phyloP scores from a whole-genome alignment of 2,888 invertebrate species.

The Pollenia amentaria region DNA sequence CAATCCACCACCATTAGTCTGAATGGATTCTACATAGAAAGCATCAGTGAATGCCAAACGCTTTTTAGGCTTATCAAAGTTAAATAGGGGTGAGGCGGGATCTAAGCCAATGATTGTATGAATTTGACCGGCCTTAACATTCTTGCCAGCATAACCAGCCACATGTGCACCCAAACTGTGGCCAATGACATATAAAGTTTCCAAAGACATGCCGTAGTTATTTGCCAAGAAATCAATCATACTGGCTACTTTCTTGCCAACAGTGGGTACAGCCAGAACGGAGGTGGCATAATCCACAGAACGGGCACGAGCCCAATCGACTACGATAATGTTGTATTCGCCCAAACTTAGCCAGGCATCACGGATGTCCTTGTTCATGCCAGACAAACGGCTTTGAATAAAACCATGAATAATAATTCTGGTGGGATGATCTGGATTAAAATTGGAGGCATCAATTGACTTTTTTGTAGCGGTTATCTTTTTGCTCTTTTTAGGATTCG shows the following conservation, averaged over 20 bases:
- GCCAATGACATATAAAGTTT: slow-evolving; percentile 86
- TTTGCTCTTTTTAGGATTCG: slow-evolving; percentile 77
- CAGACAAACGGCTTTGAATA: slow-evolving; percentile 77
- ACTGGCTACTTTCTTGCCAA: slow-evolving; percentile 79
- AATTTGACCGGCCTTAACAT: slow-evolving; percentile 86
- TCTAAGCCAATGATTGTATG: slow-evolving; percentile 86
- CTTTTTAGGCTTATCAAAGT: slow-evolving; percentile 76
- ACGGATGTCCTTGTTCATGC: slow-evolving; percentile 79
- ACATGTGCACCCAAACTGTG: slow-evolving; percentile 87
- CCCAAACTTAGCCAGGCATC: slow-evolving; percentile 86
- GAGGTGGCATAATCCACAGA: slow-evolving; percentile 86
- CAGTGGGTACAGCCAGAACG: slow-evolving; percentile 82
- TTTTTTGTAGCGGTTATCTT: slow-evolving; percentile 75
- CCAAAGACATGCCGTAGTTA: slow-evolving; percentile 84
- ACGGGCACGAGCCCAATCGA: slow-evolving; percentile 87
- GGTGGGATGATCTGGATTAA: slow-evolving; percentile 75
- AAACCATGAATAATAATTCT: slow-evolving; percentile 85
- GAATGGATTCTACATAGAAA: slow-evolving; percentile 82
- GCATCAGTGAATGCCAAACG: slow-evolving; percentile 80
- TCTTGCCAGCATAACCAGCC: slow-evolving; percentile 87
- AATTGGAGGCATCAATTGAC: slow-evolving; percentile 75
- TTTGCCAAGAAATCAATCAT: slow-evolving; percentile 84
- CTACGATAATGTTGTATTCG: slow-evolving; percentile 87
- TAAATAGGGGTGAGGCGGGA: slow-evolving; percentile 81
- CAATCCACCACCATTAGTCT: slow-evolving; percentile 80